Base-by-base conservation (phyloP, 2,797 vertebrate species). In the Aselliscus stoliczkanus region DNA sequence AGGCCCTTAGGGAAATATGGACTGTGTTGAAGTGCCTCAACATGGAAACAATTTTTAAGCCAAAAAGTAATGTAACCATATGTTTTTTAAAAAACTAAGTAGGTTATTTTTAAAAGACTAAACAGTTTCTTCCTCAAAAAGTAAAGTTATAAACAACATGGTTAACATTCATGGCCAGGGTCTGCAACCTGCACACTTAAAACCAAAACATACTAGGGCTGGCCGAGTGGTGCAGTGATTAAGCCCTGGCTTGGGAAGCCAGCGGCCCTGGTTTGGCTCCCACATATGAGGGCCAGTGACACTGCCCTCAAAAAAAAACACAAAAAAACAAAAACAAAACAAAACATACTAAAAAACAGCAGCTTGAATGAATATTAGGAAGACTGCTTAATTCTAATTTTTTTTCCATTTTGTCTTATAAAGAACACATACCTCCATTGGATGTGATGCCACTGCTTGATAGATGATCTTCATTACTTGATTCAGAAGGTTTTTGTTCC, bases 401-500 rank as follows among this genome's bases (percentile, higher is more conserved):
- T 58, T 76, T 37, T 10, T 47, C 27, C 39, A 54, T 76, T 90
- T 94, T 90, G 31, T 84, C 87, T 93, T 67, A 31, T 88, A 88
- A 79, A 96, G 54, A 67, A 27, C 29, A 75, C 94, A 31, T 94
- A 96, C 97, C 96, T 93, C 93, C 34, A 5, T 62, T 83, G 62
- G 86, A 21, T 95, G 86, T 18, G 29, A 52, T 70, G 79, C 81
- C 72, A 76, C 88, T 83, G 73, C 90, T 96, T 80, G 94, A 77
- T 82, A 95, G 96, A 81, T 90, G 56, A 31, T 97, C 96, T 94
- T 98, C 96, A 83, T 72, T 94, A 90, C 69, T 96, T 85, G 93
- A 73, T 20, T 88, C 91, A 87, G 27, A 89, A 50, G 95, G 84
- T 90, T 98, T 97, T 80, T 95, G 98, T 96, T 99, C 98, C 97